A percentile compares a stretch with the other conserved stretches of the same genome.
Evolutionary conservation across 2,113 vertebrate genomes (phyloP).

Genomic region (Apistogramma diplotaenia): DNA sequence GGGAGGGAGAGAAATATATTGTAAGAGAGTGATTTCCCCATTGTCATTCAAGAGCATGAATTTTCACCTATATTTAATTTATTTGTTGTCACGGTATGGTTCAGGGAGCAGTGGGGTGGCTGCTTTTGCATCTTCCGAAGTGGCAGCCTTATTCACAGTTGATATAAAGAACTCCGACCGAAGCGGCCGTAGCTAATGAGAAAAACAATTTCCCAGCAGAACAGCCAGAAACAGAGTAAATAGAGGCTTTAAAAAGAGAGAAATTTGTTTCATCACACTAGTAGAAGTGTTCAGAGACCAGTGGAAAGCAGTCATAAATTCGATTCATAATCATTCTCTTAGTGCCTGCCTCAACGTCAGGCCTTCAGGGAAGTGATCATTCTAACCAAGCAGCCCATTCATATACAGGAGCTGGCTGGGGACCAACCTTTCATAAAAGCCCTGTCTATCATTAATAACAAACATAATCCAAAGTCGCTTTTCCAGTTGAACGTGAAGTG

Average conservation of each 20-base stretch:
- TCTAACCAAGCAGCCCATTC: slow-evolving; percentile 22
- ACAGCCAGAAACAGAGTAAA: slow-evolving; percentile 46
- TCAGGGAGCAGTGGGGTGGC: slow-evolving; percentile 9
- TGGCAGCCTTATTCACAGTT: slow-evolving; percentile 11
- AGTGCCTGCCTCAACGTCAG: slow-evolving; percentile 1
- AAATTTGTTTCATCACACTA: slow-evolving; percentile 26
- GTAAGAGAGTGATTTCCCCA: slow-evolving; percentile 27
- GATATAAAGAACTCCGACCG: slow-evolving; percentile 32
- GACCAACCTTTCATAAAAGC: slow-evolving; percentile 11
- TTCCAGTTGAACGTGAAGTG: slow-evolving; percentile 9
- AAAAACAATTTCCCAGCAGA: slow-evolving; percentile 62
- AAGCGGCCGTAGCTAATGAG: slow-evolving; percentile 47
- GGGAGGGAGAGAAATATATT: background rate
- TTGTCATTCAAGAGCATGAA: slow-evolving; percentile 38
- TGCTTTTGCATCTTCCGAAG: slow-evolving; percentile 14
- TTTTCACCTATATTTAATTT: slow-evolving; percentile 55
- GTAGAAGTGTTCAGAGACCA: slow-evolving; percentile 25
- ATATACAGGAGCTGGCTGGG: background rate
- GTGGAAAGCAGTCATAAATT: slow-evolving; percentile 52
- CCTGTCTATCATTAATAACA: slow-evolving; percentile 32
- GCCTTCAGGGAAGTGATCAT: slow-evolving; percentile 49
- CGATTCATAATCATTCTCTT: slow-evolving; percentile 48
- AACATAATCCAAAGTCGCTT: slow-evolving; percentile 29
- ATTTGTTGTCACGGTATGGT: slow-evolving; percentile 46
- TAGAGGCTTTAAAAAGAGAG: slow-evolving; percentile 29